Conservation (phyloP, 2,113 vertebrate species). For the Steatornis caripensis region DNA sequence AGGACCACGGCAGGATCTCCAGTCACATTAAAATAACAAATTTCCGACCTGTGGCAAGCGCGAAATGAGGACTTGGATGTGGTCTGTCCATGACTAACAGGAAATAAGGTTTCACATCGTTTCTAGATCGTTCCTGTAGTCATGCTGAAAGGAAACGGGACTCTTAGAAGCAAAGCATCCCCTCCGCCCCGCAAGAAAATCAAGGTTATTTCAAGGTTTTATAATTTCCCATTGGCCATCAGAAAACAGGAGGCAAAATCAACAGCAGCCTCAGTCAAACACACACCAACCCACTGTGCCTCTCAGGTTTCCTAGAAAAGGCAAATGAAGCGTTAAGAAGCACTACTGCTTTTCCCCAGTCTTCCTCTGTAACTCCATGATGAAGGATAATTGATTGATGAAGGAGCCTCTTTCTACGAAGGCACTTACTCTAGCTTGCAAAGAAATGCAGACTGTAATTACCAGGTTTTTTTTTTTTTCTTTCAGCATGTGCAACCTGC, state of each 20-base stretch:
- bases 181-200: neutral
- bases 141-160: neutral
- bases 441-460: neutral
- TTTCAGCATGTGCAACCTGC: neutral
- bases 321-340: neutral
- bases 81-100: neutral
- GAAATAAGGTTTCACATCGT: neutral
- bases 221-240: neutral
- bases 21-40: neutral
- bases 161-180: neutral
- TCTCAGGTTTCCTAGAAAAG: neutral
- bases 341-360: fast-evolving
- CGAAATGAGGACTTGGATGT: fast-evolving
- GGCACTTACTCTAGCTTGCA: neutral
- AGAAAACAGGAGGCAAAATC: neutral
- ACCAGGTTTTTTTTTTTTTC: neutral
- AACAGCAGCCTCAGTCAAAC: neutral
- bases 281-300: neutral
- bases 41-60: neutral
- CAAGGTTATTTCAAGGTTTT: neutral
- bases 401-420: neutral
- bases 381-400: neutral
- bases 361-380: neutral
- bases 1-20: neutral
- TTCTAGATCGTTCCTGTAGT: neutral